These are phyloP conservation scores for Riparia riparia DNA, from an alignment of 2,113 vertebrate species.

Conservation along the genomic window DNA sequence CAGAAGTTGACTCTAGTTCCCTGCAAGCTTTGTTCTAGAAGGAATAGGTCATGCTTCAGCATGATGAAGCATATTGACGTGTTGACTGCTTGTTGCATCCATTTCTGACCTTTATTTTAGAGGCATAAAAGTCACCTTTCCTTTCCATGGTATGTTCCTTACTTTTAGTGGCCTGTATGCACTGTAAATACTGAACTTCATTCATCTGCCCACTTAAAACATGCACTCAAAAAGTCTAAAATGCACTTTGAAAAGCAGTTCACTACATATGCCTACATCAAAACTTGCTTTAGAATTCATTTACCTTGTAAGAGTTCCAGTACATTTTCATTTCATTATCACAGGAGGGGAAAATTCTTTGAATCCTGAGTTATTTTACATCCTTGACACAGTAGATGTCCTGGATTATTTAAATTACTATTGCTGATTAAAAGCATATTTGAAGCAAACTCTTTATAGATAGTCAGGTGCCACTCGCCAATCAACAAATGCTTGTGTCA, in stretches of 20 bases:
- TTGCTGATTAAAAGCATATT: not conserved
- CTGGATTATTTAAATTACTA: not conserved
- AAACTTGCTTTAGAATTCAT: not conserved
- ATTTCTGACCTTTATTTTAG: not conserved
- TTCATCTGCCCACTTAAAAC: not conserved
- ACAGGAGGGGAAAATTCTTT: not conserved
- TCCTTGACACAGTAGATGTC: not conserved
- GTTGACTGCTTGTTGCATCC: not conserved
- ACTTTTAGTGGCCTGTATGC: not conserved
- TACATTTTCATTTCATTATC: not conserved
- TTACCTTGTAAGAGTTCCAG: not conserved
- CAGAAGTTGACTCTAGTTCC: conserved; percentile 38
- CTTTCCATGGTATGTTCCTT: not conserved
- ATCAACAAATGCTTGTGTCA: not conserved
- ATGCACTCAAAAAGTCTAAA: not conserved
- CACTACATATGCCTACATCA: not conserved
- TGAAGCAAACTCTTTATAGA: not conserved
- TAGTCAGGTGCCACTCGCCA: not conserved
- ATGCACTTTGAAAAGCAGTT: not conserved
- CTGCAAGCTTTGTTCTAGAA: not conserved
- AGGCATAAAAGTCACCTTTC: not conserved
- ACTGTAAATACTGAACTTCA: not conserved
- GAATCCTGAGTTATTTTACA: not conserved
- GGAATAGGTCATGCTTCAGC: not conserved
- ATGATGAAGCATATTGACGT: not conserved